A percentile compares a stretch with the other conserved stretches of the same genome.
Conservation (phyloP, 2,113 vertebrate genomes). For the Stegostoma tigrinum region DNA sequence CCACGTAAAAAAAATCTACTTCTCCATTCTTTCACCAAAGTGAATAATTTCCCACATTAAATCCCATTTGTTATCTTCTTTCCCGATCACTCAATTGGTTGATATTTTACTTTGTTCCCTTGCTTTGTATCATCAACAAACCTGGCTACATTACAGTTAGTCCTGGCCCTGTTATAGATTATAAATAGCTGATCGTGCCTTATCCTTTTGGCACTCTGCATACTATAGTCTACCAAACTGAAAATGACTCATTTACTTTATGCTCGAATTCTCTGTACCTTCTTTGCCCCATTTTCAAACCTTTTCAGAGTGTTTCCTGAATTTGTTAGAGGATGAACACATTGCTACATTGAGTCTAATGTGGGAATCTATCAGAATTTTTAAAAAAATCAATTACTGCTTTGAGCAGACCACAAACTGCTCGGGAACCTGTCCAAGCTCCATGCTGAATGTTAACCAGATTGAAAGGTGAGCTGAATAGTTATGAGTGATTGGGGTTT, state of each 20-base stretch:
- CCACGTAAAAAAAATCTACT: neutral
- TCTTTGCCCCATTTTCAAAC: neutral
- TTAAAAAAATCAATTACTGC: slow-evolving; percentile 9
- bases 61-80: neutral
- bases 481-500: slow-evolving; percentile 8
- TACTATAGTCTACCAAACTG: too few relatives aligned
- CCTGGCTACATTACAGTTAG: neutral
- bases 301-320: neutral
- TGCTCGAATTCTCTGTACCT: neutral
- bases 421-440: neutral
- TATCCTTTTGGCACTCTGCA: neutral
- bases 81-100: neutral
- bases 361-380: neutral
- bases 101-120: neutral
- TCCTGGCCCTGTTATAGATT: neutral
- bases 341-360: neutral
- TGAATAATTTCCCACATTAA: neutral
- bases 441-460: slow-evolving; percentile 18
- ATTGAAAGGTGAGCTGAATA: neutral
- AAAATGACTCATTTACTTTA: neutral
- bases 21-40: neutral
- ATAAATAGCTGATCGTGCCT: neutral
- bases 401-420: neutral
- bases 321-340: neutral
- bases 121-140: neutral